phyloP scores from a whole-genome alignment of 1,140 invertebrate species.

The Tachypleus tridentatus region DNA sequence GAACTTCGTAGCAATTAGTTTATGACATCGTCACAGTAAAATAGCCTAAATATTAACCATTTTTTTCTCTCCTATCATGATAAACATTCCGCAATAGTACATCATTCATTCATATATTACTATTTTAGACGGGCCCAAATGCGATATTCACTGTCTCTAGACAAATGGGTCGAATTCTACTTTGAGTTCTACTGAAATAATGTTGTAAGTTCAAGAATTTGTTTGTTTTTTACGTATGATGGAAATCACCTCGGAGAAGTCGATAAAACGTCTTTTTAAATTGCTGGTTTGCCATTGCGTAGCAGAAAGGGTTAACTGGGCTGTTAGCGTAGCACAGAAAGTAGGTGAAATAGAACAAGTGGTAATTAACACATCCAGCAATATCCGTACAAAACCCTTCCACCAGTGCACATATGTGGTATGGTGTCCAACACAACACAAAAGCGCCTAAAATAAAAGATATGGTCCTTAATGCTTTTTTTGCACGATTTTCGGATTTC shows the following conservation, averaged over 20 bases:
- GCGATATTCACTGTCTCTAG: too few relatives aligned
- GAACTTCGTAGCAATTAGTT: too few relatives aligned
- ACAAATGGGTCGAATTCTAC: too few relatives aligned
- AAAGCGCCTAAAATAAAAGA: conserved; percentile 86
- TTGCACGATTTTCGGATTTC: conserved; percentile 91
- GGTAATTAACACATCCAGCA: conserved; percentile 67
- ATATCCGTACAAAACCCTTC: conserved; percentile 84
- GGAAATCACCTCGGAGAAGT: conserved; percentile 78
- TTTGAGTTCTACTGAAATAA: too few relatives aligned
- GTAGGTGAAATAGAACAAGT: conserved; percentile 93
- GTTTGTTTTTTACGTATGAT: conserved; percentile 55
- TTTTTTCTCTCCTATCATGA: too few relatives aligned
- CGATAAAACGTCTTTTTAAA: conserved; percentile 97
- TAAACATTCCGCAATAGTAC: too few relatives aligned
- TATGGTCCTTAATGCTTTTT: conserved; percentile 95
- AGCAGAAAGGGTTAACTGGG: conserved; percentile 95
- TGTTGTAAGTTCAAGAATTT: too few relatives aligned
- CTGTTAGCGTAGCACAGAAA: conserved; percentile 98
- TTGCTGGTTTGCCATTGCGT: conserved; percentile 94
- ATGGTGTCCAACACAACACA: conserved; percentile 45
- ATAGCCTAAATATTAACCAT: too few relatives aligned
- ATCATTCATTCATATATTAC: too few relatives aligned
- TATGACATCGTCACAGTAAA: too few relatives aligned
- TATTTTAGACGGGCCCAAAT: too few relatives aligned
- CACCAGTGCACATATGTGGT: conserved; percentile 60